Percentiles rank a stretch among this genome's conserved stretches.
Conservation (phyloP, 92 coral and sea anemone genomes). For the Parazoanthus darwini region DNA sequence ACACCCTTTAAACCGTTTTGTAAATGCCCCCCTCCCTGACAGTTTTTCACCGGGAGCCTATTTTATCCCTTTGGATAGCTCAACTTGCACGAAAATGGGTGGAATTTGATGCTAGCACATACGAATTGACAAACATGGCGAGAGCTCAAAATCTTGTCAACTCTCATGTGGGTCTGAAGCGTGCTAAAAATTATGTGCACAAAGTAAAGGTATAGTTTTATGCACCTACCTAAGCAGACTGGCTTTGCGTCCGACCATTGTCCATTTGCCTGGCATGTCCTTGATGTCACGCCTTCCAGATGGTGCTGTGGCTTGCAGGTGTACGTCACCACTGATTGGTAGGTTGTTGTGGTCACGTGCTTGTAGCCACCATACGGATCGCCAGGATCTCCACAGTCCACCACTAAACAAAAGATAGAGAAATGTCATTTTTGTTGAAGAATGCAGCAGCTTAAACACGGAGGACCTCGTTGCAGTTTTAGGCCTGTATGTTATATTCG, state of each 20-base stretch:
- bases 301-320: slow-evolving; percentile 84
- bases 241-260: slow-evolving; percentile 84
- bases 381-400: slow-evolving; percentile 82
- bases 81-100: no score
- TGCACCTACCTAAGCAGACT: slow-evolving; percentile 74
- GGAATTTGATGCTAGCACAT: no score
- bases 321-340: slow-evolving; percentile 74
- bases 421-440: no score
- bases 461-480: no score
- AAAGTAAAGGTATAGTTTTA: not conserved
- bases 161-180: no score
- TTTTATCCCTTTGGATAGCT: no score
- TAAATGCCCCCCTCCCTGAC: no score
- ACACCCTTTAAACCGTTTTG: no score
- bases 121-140: no score
- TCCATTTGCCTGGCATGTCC: slow-evolving; percentile 78
- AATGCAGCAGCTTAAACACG: not conserved
- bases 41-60: no score
- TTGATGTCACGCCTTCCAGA: slow-evolving; percentile 80
- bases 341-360: slow-evolving; percentile 64
- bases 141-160: not conserved
- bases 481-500: no score
- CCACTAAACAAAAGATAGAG: slow-evolving; percentile 50
- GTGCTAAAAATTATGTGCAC: not conserved
- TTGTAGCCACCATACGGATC: slow-evolving; percentile 78